Evolutionary conservation across 2,888 invertebrate species (phyloP).

Genomic region (Crossocerus cetratus): DNA sequence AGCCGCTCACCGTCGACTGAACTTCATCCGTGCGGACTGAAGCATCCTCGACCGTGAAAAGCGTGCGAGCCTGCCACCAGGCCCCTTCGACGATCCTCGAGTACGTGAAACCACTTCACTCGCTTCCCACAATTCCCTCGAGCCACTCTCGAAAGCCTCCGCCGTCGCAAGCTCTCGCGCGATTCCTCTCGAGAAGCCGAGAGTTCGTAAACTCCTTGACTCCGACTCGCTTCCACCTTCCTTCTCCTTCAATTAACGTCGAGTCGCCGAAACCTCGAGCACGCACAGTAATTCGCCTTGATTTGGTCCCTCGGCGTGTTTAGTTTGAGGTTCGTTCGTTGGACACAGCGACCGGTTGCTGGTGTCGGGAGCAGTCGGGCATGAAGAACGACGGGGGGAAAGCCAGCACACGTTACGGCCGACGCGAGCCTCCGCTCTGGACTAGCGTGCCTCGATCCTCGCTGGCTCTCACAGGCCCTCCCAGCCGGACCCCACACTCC

Average conservation of each 20-base stretch:
- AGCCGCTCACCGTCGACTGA: background rate
- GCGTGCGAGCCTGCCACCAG: background rate
- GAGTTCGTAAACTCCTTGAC: no score
- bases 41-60: conserved; percentile 1
- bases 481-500: conserved; percentile 15
- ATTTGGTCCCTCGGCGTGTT: background rate
- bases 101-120: no score
- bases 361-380: conserved; percentile 35
- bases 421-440: conserved; percentile 74
- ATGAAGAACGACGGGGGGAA: conserved; percentile 28
- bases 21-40: background rate
- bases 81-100: background rate
- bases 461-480: background rate
- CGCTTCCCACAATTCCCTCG: no score
- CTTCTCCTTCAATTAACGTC: no score
- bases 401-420: conserved; percentile 58
- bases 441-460: conserved; percentile 22
- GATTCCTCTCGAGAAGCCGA: no score
- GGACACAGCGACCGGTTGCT: conserved; percentile 47
- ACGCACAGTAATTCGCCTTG: no score
- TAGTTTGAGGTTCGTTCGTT: conserved; percentile 31
- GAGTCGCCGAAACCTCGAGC: no score
- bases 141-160: no score
- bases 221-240: no score
- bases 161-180: no score